phyloP scores from a whole-genome alignment of 2,113 vertebrate species.

The Ramphastos sulfuratus region DNA sequence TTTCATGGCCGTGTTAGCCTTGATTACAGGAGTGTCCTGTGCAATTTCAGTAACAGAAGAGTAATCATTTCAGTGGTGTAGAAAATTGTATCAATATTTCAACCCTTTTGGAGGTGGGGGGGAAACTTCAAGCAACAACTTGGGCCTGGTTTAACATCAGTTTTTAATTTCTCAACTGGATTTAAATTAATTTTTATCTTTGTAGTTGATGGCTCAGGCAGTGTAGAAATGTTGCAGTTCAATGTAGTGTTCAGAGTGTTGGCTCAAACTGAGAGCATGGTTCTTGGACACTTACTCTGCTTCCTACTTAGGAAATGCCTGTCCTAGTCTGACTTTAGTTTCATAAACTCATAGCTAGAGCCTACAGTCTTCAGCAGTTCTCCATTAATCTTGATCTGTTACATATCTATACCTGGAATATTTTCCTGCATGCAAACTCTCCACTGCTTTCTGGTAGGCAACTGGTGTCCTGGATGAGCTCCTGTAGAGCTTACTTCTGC shows the following conservation, averaged over 20 bases:
- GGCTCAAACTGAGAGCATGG: background rate
- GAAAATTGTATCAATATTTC: background rate
- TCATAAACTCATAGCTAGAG: background rate
- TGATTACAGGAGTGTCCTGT: background rate
- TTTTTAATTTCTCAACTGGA: background rate
- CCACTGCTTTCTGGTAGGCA: background rate
- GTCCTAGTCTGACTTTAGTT: background rate
- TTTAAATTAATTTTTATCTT: background rate
- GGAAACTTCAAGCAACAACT: background rate
- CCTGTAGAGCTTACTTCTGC: background rate
- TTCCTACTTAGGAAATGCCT: background rate
- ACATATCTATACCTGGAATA: background rate
- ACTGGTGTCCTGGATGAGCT: background rate
- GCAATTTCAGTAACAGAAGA: background rate
- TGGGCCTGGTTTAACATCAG: background rate
- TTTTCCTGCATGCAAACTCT: background rate
- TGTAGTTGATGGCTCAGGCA: background rate
- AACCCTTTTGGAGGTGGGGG: fast-evolving
- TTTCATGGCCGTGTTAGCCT: background rate
- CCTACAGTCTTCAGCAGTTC: background rate
- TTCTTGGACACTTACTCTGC: background rate
- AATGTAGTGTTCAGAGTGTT: background rate
- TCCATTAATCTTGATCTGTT: background rate
- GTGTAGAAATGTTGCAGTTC: background rate
- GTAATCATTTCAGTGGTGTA: background rate